Evolutionary conservation across 2,113 vertebrate genomes (phyloP).

Genomic region (Calidris pygmaea): DNA sequence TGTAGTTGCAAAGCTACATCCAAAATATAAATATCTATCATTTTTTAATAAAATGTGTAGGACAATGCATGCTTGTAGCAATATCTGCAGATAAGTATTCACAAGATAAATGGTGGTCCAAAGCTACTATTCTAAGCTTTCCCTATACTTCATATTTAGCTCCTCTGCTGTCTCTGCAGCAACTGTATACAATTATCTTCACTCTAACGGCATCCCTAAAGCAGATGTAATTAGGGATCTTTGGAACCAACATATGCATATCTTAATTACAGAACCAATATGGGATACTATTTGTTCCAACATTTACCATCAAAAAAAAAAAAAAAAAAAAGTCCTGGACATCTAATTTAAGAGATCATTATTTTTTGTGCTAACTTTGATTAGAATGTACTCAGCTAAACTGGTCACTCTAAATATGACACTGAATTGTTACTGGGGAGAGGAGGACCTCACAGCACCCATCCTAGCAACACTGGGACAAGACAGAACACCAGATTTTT

Average conservation of each 20-base stretch:
- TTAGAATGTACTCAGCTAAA: constrained; percentile 8
- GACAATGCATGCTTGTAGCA: neutral
- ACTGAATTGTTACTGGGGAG: neutral
- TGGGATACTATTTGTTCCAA: constrained; percentile 75
- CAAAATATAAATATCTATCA: neutral
- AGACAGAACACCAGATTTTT: neutral
- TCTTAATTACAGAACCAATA: constrained; percentile 80
- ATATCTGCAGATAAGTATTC: constrained; percentile 46
- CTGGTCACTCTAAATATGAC: neutral
- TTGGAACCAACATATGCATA: constrained; percentile 71
- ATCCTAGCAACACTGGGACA: neutral
- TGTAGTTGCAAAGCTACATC: neutral
- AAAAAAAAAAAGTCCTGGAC: neutral
- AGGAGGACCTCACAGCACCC: neutral
- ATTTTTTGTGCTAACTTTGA: constrained; percentile 46
- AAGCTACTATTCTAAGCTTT: constrained; percentile 51
- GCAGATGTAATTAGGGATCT: constrained; percentile 72
- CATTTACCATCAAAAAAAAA: constrained; percentile 37
- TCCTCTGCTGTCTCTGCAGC: constrained; percentile 59
- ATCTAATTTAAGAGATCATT: constrained; percentile 42
- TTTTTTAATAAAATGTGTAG: neutral
- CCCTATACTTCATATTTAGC: constrained; percentile 35
- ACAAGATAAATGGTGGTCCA: neutral
- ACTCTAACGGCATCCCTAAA: constrained; percentile 67
- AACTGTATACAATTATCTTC: constrained; percentile 69